Percentiles rank a stretch among this genome's conserved stretches.
Evolutionary conservation across 37 sponge, comb jelly and placozoan species (phyloP).

Genomic region (Aplysina aerophoba): DNA sequence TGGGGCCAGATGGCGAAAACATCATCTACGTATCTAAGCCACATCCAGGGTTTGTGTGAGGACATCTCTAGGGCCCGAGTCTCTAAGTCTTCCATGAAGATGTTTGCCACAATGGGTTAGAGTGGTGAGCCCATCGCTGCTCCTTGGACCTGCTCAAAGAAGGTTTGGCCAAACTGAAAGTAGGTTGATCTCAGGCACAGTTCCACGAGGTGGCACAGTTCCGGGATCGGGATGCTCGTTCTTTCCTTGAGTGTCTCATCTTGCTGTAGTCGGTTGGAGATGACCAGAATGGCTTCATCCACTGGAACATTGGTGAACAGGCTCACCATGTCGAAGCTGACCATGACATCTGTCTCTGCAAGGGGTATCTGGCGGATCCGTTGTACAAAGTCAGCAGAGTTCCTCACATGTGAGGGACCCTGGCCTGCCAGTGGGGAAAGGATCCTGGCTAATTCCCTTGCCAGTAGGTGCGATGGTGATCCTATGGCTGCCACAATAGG

Average conservation of each 20-base stretch:
- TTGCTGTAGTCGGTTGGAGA: neutral
- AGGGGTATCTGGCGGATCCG: conserved; percentile 3
- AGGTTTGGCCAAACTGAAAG: conserved; percentile 10
- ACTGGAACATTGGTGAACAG: conserved; percentile 34
- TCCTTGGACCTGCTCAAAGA: conserved; percentile 26
- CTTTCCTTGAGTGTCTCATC: neutral
- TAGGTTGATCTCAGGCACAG: conserved; percentile 5
- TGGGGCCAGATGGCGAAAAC: conserved; percentile 13
- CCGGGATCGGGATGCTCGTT: conserved; percentile 7
- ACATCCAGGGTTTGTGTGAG: neutral
- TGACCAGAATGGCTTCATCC: conserved; percentile 16
- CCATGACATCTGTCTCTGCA: neutral
- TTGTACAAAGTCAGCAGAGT: conserved; percentile 14
- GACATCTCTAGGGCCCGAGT: neutral
- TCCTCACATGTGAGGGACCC: neutral
- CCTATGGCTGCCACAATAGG: conserved; percentile 24
- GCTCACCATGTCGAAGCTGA: conserved; percentile 12
- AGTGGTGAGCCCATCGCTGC: conserved; percentile 37
- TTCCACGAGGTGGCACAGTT: conserved; percentile 7
- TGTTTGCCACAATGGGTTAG: conserved; percentile 7
- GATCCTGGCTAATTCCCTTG: conserved; percentile 20
- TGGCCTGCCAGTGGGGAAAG: conserved; percentile 18
- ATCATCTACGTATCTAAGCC: conserved; percentile 24
- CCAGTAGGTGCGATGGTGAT: conserved; percentile 24
- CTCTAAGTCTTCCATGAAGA: conserved; percentile 16